These are phyloP conservation scores for Sphyrna mokarran DNA, from an alignment of 2,113 vertebrate species.

Conservation along the genomic window DNA sequence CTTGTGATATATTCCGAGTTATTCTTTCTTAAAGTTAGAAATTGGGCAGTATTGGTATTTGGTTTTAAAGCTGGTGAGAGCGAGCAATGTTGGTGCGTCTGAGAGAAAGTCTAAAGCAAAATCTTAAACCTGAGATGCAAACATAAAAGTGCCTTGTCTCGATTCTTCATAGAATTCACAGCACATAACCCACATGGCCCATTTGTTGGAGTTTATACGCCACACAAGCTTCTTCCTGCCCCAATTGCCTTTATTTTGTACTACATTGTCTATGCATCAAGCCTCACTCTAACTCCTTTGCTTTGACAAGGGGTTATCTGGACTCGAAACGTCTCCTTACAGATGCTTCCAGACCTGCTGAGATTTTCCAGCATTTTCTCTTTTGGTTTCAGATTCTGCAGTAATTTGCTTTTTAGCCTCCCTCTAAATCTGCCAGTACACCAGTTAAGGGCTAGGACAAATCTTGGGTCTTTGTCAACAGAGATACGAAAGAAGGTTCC, in stretches of 20 bases:
- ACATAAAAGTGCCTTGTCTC: background rate
- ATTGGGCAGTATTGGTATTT: background rate
- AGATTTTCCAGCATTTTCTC: no score
- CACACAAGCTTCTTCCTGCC: background rate
- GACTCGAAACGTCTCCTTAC: no score
- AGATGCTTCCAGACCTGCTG: no score
- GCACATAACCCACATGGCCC: background rate
- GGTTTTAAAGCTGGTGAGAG: background rate
- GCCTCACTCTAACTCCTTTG: no score
- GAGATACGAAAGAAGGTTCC: background rate
- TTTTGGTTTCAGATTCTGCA: no score
- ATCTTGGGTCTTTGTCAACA: background rate
- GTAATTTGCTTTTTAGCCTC: background rate
- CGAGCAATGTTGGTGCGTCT: background rate
- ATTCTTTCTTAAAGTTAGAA: background rate
- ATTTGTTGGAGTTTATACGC: background rate
- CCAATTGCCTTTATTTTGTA: background rate
- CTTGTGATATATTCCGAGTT: background rate
- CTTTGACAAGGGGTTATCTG: no score
- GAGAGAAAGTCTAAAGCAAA: background rate
- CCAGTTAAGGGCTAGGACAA: background rate
- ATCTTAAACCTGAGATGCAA: background rate
- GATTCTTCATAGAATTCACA: background rate
- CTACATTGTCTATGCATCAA: background rate
- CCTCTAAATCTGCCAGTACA: background rate